Base-by-base conservation (phyloP, 2,113 vertebrate genomes). In the Corydoras sp. region DNA sequence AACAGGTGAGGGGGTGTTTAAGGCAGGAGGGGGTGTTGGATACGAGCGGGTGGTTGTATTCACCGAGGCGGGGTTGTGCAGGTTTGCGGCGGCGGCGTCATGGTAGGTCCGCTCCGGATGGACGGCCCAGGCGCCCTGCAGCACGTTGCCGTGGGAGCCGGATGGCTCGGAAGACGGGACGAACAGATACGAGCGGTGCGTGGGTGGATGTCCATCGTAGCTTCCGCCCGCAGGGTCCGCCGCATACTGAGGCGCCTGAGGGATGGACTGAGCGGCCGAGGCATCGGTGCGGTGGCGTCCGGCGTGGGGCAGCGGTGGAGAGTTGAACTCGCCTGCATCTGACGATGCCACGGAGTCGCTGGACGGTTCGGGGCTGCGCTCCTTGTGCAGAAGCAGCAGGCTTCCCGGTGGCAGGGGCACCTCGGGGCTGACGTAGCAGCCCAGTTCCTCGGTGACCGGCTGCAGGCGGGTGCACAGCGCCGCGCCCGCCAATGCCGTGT, bases 281-380 rank as follows among this genome's bases (percentile, higher is more conserved):
- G 71, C 64, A 66, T 90, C 88, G 3, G 48, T 60, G 31, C 77
- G 12, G 32, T 81, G 76, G 15, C 65, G 80, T 51, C 83, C 75
- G 2, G 68, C 72, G 2, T 83, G 85, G 0, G 86, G 87, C 0
- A 85, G 86, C 15, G 87, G 86, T 9, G 87, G 95, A 63, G 95
- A 97, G 51, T 92, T 90, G 84, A 95, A 95, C 81, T 96, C 96
- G 68, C 92, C 89, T 18, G 91, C 86, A 43, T 98, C 95, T 32
- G 95, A 98, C 79, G 94, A 99, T 76, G 91, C 89, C 83, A 95
- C 65, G 73, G 96, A 98, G 89, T 98, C 96, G 78, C 94, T 98
- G 76, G 92, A 96, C 60, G 91, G 93, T 49, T 96, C 94, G 3
- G 94, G 93, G 83, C 94, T 97, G 85, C 90, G 89, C 88, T 95